Evolutionary conservation across 23 tunicate genomes (phyloP).

Genomic region (Ciona savignyi): DNA sequence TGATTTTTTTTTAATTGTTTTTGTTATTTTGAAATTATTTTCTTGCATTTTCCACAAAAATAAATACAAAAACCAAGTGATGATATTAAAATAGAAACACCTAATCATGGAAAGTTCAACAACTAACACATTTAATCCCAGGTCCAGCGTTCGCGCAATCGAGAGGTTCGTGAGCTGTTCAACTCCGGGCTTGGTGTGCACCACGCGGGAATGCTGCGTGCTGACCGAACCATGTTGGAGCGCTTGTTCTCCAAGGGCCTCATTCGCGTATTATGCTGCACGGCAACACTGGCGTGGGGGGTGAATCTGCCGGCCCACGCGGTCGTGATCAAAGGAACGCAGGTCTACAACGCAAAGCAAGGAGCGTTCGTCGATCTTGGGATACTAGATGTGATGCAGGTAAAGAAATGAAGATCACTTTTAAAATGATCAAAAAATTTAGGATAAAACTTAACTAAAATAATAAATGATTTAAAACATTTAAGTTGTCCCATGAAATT

Average conservation of each 20-base stretch:
- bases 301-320: constrained; percentile 98
- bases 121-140: no score
- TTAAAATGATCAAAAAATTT: background rate
- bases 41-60: no score
- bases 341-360: constrained; percentile 74
- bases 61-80: no score
- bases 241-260: constrained; percentile 59
- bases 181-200: constrained; percentile 69
- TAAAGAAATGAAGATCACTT: background rate
- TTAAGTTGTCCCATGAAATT: no score
- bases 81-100: no score
- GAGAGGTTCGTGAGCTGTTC: constrained; percentile 66
- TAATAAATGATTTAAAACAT: background rate
- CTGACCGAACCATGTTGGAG: constrained; percentile 80
- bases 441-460: background rate
- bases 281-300: constrained; percentile 99
- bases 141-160: constrained; percentile 72
- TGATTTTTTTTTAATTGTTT: no score
- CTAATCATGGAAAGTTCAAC: no score
- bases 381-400: constrained; percentile 85
- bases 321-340: constrained; percentile 86
- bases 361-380: constrained; percentile 89
- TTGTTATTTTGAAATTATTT: no score
- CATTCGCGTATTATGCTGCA: constrained; percentile 87
- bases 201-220: constrained; percentile 94